These are phyloP conservation scores for Pemphigus obesinymphae DNA, from an alignment of 1,140 invertebrate species.

Conservation along the genomic window DNA sequence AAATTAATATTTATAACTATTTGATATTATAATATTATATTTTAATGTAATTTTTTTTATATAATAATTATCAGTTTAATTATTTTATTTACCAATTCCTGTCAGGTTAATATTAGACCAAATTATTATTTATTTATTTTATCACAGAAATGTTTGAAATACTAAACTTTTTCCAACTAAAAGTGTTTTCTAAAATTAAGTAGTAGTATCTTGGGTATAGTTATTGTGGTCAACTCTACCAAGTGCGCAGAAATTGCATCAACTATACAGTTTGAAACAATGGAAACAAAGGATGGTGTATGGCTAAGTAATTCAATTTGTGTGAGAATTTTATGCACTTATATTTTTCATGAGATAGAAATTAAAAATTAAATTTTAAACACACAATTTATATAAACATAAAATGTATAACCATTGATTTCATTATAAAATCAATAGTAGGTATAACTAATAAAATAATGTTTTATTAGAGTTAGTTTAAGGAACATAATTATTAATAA, in stretches of 20 bases:
- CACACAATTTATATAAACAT: neutral
- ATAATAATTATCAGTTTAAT: neutral
- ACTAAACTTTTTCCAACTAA: neutral
- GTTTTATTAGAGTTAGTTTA: no score
- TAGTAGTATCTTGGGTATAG: neutral
- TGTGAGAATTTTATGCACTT: neutral
- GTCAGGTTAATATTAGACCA: neutral
- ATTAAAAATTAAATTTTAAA: neutral
- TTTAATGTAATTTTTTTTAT: neutral
- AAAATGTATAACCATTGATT: no score
- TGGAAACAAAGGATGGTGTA: neutral
- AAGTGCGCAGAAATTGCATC: conserved; percentile 16
- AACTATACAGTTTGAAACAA: neutral
- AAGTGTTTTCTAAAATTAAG: conserved; percentile 14
- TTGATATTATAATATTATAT: no score
- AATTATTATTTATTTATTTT: neutral
- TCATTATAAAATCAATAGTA: no score
- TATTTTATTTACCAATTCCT: neutral
- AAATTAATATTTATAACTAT: no score
- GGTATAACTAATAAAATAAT: no score
- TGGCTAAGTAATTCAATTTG: conserved; percentile 4
- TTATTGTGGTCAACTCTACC: neutral
- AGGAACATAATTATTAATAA: no score
- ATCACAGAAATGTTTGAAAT: neutral
- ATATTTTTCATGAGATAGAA: neutral